Base-by-base conservation (phyloP, 2,888 invertebrate species). In the Neocrepidodera transversa region DNA sequence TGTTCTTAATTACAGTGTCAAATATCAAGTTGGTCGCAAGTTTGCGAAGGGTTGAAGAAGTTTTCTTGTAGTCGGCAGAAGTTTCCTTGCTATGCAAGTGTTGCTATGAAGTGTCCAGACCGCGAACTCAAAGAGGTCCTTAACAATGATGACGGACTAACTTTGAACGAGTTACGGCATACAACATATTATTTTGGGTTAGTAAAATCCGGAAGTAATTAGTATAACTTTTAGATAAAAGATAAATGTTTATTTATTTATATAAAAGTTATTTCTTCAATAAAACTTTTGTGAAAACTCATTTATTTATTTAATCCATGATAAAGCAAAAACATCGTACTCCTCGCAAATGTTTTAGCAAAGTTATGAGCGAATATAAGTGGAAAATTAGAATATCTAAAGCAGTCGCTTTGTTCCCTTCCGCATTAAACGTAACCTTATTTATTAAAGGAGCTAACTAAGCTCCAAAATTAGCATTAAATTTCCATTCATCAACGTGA, bases 401-500 rank as follows among this genome's bases (percentile, higher is more conserved):
- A 74, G 72, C 72, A 66, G 63, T 68, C 67, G 71, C 72, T 74
- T 74, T 73, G 73, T 74, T 72, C 73, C 73, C 73, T 74, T 69
- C 69, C 68, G 73, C 71, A 74, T 74, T 72, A 71, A 74, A 73
- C 73, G 73, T 74, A 74, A 74, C 74, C 72, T 74, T 77, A 76
- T 78, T 75, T 77, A 77, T 76, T 76, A 76, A 76, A 74, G 73
- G 74, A 76, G 75, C 74, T 72, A 76, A 76, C 76, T 74, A 74
- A 74, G 72, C 71, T 57, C 56, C 60, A 63, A 74, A 76, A 78
- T 78, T 78, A 77, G 76, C 78, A 78, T 78, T 73, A 77, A 76
- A 74, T 75, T 76, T 76, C 76, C 78, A 78, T 79, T 78, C 73
- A 75, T 79, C 79, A 78, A 75, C 72, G 69, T 77, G 78, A 77